Percentiles rank a stretch among this genome's conserved stretches.
Evolutionary conservation across 1,140 invertebrate genomes (phyloP).

Genomic region (Sycobia sp.): DNA sequence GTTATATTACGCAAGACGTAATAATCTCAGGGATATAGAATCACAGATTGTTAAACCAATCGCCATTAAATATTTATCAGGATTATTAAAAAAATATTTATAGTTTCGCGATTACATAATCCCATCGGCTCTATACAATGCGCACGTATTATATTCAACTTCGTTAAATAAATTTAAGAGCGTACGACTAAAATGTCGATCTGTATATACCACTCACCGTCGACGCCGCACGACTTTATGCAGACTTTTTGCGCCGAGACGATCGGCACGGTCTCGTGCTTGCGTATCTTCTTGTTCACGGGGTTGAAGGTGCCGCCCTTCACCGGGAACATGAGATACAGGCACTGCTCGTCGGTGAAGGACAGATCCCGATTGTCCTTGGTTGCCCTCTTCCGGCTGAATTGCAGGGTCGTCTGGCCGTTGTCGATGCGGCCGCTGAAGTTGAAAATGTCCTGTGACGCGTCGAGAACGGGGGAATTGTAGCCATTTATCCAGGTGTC

Average conservation of each 20-base stretch:
- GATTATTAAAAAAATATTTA: too few relatives aligned
- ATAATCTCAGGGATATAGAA: too few relatives aligned
- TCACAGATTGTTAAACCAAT: too few relatives aligned
- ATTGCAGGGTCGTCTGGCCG: constrained; percentile 79
- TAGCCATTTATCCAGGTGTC: constrained; percentile 86
- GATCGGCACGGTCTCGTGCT: constrained; percentile 79
- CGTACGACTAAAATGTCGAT: too few relatives aligned
- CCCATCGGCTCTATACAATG: too few relatives aligned
- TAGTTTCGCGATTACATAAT: too few relatives aligned
- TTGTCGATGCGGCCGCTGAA: constrained; percentile 72
- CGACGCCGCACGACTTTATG: constrained; percentile 75
- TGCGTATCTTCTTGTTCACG: constrained; percentile 84
- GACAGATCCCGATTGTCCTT: constrained; percentile 79
- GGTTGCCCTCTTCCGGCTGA: constrained; percentile 78
- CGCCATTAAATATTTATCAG: too few relatives aligned
- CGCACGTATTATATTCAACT: too few relatives aligned
- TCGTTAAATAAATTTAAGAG: too few relatives aligned
- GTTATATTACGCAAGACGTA: too few relatives aligned
- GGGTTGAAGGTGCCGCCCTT: constrained; percentile 82
- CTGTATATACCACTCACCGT: constrained; percentile 68
- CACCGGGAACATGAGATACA: constrained; percentile 88
- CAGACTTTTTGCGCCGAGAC: constrained; percentile 82
- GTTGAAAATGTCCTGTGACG: constrained; percentile 77
- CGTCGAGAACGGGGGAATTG: constrained; percentile 76
- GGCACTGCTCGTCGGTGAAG: constrained; percentile 81